phyloP scores from a whole-genome alignment of 2,888 invertebrate species.

The Chelonus formosanus region DNA sequence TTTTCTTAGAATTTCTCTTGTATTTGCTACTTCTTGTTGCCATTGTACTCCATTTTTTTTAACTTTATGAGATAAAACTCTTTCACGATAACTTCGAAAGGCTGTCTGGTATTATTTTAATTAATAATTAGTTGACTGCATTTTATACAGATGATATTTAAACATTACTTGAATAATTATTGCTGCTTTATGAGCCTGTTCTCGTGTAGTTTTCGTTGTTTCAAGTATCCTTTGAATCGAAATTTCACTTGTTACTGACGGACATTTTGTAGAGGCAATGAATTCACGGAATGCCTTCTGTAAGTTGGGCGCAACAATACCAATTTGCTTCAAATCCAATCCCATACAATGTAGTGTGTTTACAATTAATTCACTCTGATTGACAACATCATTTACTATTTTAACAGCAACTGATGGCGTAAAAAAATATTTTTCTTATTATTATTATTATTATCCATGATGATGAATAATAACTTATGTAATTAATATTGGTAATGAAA shows the following conservation, averaged over 20 bases:
- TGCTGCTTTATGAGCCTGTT: slow-evolving; percentile 50
- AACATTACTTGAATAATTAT: slow-evolving; percentile 53
- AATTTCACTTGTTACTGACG: slow-evolving; percentile 39
- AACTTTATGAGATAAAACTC: background rate
- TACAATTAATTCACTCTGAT: slow-evolving; percentile 53
- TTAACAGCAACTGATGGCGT: slow-evolving; percentile 52
- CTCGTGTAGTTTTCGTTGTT: slow-evolving; percentile 44
- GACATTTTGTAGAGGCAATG: no score
- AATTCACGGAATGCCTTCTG: slow-evolving; percentile 51
- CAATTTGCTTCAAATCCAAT: slow-evolving; percentile 53
- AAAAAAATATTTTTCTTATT: slow-evolving; percentile 7
- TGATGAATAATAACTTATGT: slow-evolving; percentile 8
- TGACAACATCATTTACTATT: slow-evolving; percentile 53
- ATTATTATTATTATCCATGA: background rate
- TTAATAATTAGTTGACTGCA: background rate
- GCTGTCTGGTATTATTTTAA: background rate
- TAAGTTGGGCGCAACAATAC: slow-evolving; percentile 49
- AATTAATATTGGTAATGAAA: background rate
- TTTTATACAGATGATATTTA: background rate
- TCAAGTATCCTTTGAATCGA: slow-evolving; percentile 50
- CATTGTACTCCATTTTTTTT: background rate
- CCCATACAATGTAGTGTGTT: slow-evolving; percentile 51
- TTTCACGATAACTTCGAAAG: background rate
- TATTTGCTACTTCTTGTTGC: background rate
- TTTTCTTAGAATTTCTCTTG: slow-evolving; percentile 37